phyloP scores from a whole-genome alignment of 1,140 invertebrate genomes.

The Aphelinus atriplicis region DNA sequence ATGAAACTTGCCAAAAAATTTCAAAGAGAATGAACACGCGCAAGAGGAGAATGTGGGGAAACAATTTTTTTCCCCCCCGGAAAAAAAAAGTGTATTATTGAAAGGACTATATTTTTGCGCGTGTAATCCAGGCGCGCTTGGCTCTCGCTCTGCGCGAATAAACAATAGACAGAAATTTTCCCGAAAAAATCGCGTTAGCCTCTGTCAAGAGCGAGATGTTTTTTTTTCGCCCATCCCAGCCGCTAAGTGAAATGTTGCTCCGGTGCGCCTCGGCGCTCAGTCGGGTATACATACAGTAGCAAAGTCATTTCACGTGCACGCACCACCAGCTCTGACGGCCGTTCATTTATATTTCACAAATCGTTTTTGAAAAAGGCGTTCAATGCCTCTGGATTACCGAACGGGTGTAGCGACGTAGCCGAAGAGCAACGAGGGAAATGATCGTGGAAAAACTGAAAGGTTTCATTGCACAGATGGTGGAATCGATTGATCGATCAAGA shows the following conservation, averaged over 20 bases:
- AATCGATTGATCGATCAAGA: too few relatives aligned
- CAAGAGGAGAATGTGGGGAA: background rate
- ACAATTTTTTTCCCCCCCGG: background rate
- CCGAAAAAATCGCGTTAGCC: slow-evolving; percentile 16
- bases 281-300: slow-evolving; percentile 18
- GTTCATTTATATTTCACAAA: slow-evolving; percentile 59
- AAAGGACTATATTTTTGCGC: slow-evolving; percentile 35
- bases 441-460: too few relatives aligned
- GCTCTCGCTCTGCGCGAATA: slow-evolving; percentile 17
- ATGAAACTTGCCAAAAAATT: slow-evolving; percentile 1
- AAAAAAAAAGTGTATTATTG: slow-evolving; percentile 31
- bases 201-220: slow-evolving; percentile 30
- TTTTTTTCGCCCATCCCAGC: background rate
- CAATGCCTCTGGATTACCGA: slow-evolving; percentile 57
- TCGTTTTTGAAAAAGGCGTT: slow-evolving; percentile 54
- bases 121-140: background rate
- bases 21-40: background rate
- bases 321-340: slow-evolving; percentile 27
- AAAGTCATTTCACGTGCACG: slow-evolving; percentile 52
- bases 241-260: slow-evolving; percentile 26
- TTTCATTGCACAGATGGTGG: too few relatives aligned
- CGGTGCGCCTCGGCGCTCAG: background rate
- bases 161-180: slow-evolving; percentile 31
- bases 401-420: slow-evolving; percentile 4
- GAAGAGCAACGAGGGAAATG: too few relatives aligned